phyloP scores from a whole-genome alignment of 2,888 invertebrate species.

The Myopa testacea region DNA sequence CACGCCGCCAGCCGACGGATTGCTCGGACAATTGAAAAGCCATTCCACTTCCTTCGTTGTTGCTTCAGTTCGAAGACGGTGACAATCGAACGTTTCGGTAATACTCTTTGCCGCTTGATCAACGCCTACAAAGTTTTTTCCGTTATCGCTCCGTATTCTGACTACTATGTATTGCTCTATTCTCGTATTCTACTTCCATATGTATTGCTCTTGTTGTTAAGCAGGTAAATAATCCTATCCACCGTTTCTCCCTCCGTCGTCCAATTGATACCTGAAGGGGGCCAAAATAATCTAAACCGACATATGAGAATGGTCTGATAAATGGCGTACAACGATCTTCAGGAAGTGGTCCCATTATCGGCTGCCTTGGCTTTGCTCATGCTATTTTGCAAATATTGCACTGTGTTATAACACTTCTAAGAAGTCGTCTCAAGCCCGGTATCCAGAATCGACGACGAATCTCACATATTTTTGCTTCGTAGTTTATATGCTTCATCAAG shows the following conservation, averaged over 20 bases:
- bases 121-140: slow-evolving; percentile 43
- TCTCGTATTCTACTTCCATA: slow-evolving; percentile 1
- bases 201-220: slow-evolving; percentile 22
- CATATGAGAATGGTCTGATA: slow-evolving; percentile 42
- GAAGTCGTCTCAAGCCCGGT: slow-evolving; percentile 7
- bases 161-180: slow-evolving; percentile 34
- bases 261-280: slow-evolving; percentile 28
- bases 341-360: slow-evolving; percentile 44
- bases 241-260: slow-evolving; percentile 40
- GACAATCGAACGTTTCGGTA: not conserved
- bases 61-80: not conserved
- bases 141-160: slow-evolving; percentile 40
- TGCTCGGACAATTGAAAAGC: slow-evolving; percentile 3
- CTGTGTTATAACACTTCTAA: slow-evolving; percentile 11
- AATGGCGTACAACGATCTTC: slow-evolving; percentile 39
- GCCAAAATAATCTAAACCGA: slow-evolving; percentile 4
- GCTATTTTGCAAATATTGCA: slow-evolving; percentile 17
- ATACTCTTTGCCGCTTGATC: slow-evolving; percentile 24
- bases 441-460: slow-evolving; percentile 30
- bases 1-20: slow-evolving; percentile 16
- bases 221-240: slow-evolving; percentile 48
- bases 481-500: slow-evolving; percentile 32
- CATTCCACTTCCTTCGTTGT: slow-evolving; percentile 25
- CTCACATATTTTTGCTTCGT: slow-evolving; percentile 27
- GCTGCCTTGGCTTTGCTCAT: slow-evolving; percentile 30